Percentiles rank a stretch among this genome's conserved stretches.
Evolutionary conservation across 37 sponge, comb jelly and placozoan species (phyloP).

Genomic region (Eunapius fragilis): DNA sequence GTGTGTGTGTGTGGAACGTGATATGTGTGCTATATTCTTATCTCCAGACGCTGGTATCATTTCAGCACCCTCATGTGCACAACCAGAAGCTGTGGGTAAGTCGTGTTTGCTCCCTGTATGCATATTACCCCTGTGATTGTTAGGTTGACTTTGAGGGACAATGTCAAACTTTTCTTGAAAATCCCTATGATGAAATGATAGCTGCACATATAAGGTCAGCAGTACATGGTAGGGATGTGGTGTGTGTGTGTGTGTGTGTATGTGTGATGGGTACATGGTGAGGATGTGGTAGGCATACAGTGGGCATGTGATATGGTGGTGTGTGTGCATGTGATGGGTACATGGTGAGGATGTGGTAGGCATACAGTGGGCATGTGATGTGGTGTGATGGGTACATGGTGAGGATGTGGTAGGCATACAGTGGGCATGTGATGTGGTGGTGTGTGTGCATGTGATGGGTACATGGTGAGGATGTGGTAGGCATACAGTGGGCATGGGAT

Average conservation of each 20-base stretch:
- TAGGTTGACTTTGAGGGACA: conserved; percentile 48
- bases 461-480: no score
- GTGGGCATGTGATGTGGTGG: no score
- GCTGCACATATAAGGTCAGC: conserved; percentile 85
- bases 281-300: no score
- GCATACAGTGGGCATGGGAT: conserved; percentile 32
- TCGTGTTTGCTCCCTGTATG: background rate
- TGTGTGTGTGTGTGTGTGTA: conserved; percentile 14
- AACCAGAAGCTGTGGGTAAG: conserved; percentile 45
- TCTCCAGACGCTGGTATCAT: conserved; percentile 44
- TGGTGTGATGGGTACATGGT: no score
- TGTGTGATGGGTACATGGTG: conserved; percentile 16
- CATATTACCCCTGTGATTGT: background rate
- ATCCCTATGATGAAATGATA: conserved; percentile 78
- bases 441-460: no score
- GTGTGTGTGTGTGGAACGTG: no score
- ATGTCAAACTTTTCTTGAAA: conserved; percentile 59
- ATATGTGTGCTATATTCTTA: background rate
- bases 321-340: conserved; percentile 7
- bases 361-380: no score
- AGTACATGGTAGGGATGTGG: conserved; percentile 38
- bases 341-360: no score
- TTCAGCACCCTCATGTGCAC: conserved; percentile 61
- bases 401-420: no score
- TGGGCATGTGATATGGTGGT: no score